Base-by-base conservation (phyloP, 2,888 invertebrate genomes). In the Agrochola circellaris region DNA sequence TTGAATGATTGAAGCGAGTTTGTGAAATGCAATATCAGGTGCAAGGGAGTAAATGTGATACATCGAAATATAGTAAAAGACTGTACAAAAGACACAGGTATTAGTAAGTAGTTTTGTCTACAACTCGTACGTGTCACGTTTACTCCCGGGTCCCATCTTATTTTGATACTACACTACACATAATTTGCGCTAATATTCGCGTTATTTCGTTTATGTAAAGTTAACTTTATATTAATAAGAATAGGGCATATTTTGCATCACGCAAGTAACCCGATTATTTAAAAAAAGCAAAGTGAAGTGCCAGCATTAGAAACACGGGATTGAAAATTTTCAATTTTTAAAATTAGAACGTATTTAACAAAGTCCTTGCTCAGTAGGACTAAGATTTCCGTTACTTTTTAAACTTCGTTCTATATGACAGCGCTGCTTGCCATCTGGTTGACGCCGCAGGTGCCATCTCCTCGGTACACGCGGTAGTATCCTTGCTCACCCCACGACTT, bases 401-500 rank as follows among this genome's bases (percentile, higher is more conserved):
- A 64, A 42, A 61, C 56, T 42, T 56, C 30, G n/a, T 17, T n/a
- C 82, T 93, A 95, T 42, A 96, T 85, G 76, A 98, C 95, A 65
- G 99, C 98, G 81, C 99, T 99, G 74, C 99, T 98, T 34, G 99
- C 98, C 98, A 99, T 99, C 93, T 97, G 97, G 94, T 99, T 99
- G 82, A 99, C 97, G 66, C 99, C 99, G 93, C 99, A 99, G 1
- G 99, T 98, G 77, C 99, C 99, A 92, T 98, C 99, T 20, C 99
- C 99, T 78, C 99, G 97, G 94, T 98, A 99, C 75, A 99, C 98
- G 86, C 99, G 97, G 94, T 99, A 99, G 94, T 99, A 99, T 3
- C 99, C 99, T 97, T 98, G 98, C 94, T 99, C 99, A 60, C 99
- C 99, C 99, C 99, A 99, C 42, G 95, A 95, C 56, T 96, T 93